Evolutionary conservation across 2,113 vertebrate genomes (phyloP).

Genomic region (Oncorhynchus clarkii): DNA sequence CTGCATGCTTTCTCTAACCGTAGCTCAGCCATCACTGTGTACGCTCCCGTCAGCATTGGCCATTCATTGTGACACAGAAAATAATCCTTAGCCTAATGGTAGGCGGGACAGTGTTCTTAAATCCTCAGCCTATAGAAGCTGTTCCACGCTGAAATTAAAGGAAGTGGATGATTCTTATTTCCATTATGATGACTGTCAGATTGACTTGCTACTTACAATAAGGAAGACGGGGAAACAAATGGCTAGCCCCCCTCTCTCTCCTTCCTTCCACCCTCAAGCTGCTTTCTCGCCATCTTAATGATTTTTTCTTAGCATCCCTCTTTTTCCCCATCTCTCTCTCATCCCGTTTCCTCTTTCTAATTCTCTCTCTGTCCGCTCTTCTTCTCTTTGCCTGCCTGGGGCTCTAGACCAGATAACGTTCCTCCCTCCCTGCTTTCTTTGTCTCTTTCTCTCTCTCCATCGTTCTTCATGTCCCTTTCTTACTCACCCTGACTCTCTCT

Average conservation of each 20-base stretch:
- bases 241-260: constrained; percentile 7
- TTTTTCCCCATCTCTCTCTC: constrained; percentile 18
- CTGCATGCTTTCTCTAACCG: constrained; percentile 8
- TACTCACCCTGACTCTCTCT: too few relatives aligned
- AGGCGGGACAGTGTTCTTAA: constrained; percentile 28
- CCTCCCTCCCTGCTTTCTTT: neutral
- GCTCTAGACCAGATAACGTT: neutral
- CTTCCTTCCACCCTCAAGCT: neutral
- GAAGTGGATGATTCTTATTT: constrained; percentile 70
- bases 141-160: constrained; percentile 74
- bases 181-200: constrained; percentile 76
- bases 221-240: constrained; percentile 64
- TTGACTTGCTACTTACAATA: constrained; percentile 71
- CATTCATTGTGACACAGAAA: neutral
- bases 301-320: constrained; percentile 3
- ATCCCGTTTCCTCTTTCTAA: neutral
- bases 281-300: neutral
- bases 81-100: neutral
- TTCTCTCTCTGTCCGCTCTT: neutral
- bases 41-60: constrained; percentile 31
- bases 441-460: too few relatives aligned
- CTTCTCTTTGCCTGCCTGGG: neutral
- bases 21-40: constrained; percentile 27
- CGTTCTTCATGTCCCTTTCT: too few relatives aligned
- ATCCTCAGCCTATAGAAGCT: constrained; percentile 52